Base-by-base conservation (phyloP, 2,797 vertebrate genomes). In the Coracias cyanogaster region DNA sequence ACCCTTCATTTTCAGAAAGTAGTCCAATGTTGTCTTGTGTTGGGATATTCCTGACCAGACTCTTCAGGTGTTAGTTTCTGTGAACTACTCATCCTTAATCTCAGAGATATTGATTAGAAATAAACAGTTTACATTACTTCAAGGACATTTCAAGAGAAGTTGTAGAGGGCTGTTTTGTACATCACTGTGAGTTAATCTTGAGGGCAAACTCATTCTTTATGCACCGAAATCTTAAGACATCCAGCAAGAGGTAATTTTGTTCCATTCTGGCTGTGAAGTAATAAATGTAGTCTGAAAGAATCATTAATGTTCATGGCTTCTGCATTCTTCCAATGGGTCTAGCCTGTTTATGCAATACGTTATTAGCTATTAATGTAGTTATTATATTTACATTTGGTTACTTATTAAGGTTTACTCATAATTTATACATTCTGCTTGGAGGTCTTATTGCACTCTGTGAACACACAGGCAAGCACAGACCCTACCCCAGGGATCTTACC, bases 111-210 rank as follows among this genome's bases (percentile, higher is more conserved):
- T 26, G 9, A 69, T 91, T 79, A 91, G 65, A 87, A 98, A 88
- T 51, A 90, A 88, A 77, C 55, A 73, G 52, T 67, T 96, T 80
- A 65, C 19, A 49, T 94, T 86, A 76, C 88, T 97, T 91, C 91
- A 93, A 96, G 93, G 51, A 66, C 66, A 65, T 87, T 97, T 96
- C 77, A 76, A 92, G 43, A 64, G 15, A 43, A 21, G 10, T 86
- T 79, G 31, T 87, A 93, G 58, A 73, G 73, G n/a, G 94, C 81
- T 94, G 90, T 78, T 97, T 96, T 96, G 90, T 87, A 92, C 41
- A 28, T 60, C 62, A 51, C 72, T 72, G 52, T 70, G 86, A 70
- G 25, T 60, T 87, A 87, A 62, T 85, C 39, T 29, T 54, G 54
- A 69, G n/a, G 37, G 76, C n/a, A 58, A 43, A 35, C 19, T 54